phyloP scores from a whole-genome alignment of 2,113 vertebrate genomes.

The Saiga tatarica region DNA sequence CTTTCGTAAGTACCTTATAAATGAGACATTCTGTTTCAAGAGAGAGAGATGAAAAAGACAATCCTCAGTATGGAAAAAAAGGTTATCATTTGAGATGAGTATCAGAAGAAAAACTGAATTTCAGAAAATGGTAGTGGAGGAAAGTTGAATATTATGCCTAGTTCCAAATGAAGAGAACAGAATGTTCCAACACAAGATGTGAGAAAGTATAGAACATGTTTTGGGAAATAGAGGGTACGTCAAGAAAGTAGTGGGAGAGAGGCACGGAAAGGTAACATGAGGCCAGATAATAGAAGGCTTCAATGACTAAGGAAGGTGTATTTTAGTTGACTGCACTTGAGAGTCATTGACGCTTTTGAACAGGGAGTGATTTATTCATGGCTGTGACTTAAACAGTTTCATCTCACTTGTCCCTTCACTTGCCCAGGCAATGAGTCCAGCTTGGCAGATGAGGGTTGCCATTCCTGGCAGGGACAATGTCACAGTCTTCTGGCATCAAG shows the following conservation, averaged over 20 bases:
- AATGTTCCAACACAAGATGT: background rate
- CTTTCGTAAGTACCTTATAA: background rate
- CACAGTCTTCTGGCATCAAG: background rate
- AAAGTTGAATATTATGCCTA: background rate
- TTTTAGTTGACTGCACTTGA: background rate
- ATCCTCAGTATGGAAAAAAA: background rate
- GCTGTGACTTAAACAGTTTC: background rate
- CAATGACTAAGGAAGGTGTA: background rate
- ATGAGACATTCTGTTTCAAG: background rate
- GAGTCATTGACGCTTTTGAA: background rate
- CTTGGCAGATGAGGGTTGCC: background rate
- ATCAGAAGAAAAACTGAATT: background rate
- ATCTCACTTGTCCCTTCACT: background rate
- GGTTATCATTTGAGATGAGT: background rate
- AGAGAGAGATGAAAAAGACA: background rate
- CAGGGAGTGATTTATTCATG: background rate
- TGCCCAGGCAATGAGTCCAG: background rate
- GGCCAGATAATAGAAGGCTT: background rate
- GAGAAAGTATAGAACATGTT: background rate
- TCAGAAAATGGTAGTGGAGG: slow-evolving; percentile 2
- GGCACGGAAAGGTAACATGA: background rate
- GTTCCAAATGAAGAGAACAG: background rate
- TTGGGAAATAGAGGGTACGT: background rate
- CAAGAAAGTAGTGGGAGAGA: background rate
- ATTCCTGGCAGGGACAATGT: background rate